Conservation (phyloP, 1,140 invertebrate species). For the Achroia grisella region DNA sequence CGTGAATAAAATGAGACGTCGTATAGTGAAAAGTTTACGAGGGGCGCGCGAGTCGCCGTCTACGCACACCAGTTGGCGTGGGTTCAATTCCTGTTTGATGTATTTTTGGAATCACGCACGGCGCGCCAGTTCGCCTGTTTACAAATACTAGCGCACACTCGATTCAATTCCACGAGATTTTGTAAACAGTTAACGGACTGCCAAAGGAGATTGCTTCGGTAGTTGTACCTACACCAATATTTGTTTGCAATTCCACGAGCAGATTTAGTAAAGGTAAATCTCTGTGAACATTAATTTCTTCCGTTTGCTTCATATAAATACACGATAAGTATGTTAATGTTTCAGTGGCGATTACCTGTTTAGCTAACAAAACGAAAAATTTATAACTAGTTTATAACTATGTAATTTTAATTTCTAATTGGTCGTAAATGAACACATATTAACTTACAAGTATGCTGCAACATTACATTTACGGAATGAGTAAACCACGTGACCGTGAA, state of each 20-base stretch:
- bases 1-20: slow-evolving; percentile 62
- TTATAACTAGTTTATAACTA: too few species aligned
- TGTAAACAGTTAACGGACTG: slow-evolving; percentile 66
- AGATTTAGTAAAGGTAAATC: slow-evolving; percentile 15
- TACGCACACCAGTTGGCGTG: slow-evolving; percentile 67
- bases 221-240: slow-evolving; percentile 15
- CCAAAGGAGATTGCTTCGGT: slow-evolving; percentile 40
- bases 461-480: too few species aligned
- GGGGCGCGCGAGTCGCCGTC: slow-evolving; percentile 49
- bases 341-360: background rate
- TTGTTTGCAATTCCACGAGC: slow-evolving; percentile 14
- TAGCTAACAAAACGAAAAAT: too few species aligned
- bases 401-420: too few species aligned
- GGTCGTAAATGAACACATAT: too few species aligned
- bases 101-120: slow-evolving; percentile 64
- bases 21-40: slow-evolving; percentile 66
- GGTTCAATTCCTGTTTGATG: slow-evolving; percentile 67
- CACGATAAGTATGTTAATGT: too few species aligned
- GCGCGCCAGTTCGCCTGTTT: slow-evolving; percentile 44
- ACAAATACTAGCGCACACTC: slow-evolving; percentile 66
- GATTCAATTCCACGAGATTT: slow-evolving; percentile 60
- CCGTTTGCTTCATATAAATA: too few species aligned
- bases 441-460: too few species aligned
- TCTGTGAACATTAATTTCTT: slow-evolving; percentile 12
- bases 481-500: too few species aligned